Evolutionary conservation across 2,888 invertebrate species (phyloP).

Genomic region (Scaptomyza flava): DNA sequence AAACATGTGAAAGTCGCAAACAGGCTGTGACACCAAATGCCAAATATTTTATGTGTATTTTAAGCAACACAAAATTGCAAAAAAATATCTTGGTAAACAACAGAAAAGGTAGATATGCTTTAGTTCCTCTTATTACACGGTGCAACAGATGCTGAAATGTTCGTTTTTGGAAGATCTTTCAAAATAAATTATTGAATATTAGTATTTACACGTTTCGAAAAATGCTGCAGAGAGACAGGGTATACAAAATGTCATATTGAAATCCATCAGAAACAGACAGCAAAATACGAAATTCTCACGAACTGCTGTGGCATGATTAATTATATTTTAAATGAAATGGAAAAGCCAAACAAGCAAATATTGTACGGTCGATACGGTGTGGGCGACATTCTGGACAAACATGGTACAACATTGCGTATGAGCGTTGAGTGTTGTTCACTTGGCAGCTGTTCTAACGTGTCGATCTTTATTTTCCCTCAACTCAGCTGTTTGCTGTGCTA

Average conservation of each 20-base stretch:
- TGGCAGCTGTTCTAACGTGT: constrained; percentile 36
- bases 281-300: constrained; percentile 43
- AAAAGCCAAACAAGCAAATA: constrained; percentile 19
- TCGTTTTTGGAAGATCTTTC: too few relatives aligned
- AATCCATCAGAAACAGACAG: constrained; percentile 51
- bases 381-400: constrained; percentile 42
- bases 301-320: constrained; percentile 49
- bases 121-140: too few relatives aligned
- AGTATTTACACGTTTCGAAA: too few relatives aligned
- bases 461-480: neutral
- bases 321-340: constrained; percentile 55
- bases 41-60: too few relatives aligned
- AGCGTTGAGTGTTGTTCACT: constrained; percentile 50
- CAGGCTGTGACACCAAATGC: constrained; percentile 55
- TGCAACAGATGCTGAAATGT: too few relatives aligned
- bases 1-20: constrained; percentile 58
- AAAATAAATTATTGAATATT: too few relatives aligned
- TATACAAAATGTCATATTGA: constrained; percentile 16
- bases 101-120: too few relatives aligned
- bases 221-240: neutral
- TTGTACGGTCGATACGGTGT: constrained; percentile 11
- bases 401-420: constrained; percentile 66
- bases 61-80: too few relatives aligned
- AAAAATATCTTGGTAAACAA: too few relatives aligned
- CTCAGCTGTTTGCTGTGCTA: constrained; percentile 73